A percentile compares a stretch with the other conserved stretches of the same genome.
phyloP scores from a whole-genome alignment of 2,797 vertebrate species.

The Siniperca obscura region DNA sequence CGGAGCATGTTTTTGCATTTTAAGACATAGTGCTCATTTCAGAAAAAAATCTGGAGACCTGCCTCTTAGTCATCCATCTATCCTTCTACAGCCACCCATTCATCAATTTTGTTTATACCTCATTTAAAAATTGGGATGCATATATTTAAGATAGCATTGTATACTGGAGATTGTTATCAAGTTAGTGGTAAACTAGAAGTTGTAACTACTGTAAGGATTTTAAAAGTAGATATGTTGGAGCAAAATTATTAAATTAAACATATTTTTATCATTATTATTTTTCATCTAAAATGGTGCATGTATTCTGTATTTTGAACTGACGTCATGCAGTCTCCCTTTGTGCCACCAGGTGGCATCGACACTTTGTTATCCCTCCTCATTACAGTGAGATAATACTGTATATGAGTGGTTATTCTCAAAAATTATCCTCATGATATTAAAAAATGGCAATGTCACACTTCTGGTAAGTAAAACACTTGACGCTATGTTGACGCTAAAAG shows the following conservation, averaged over 20 bases:
- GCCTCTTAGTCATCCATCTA: constrained; percentile 5
- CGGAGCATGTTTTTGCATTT: constrained; percentile 37
- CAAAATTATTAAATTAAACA: not conserved
- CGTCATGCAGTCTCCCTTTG: not conserved
- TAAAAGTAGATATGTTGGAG: no score
- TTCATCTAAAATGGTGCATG: not conserved
- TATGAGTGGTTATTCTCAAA: not conserved
- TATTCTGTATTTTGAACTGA: not conserved
- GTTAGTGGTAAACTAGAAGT: not conserved
- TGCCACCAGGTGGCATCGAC: not conserved
- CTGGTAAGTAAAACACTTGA: not conserved
- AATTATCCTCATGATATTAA: not conserved
- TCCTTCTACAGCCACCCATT: not conserved
- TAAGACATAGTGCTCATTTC: constrained; percentile 18
- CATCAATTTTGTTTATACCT: not conserved
- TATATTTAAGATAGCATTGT: not conserved
- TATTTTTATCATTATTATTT: not conserved
- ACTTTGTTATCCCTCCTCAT: not conserved
- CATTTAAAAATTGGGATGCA: not conserved
- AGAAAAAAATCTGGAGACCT: constrained; percentile 6
- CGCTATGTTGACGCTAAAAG: not conserved
- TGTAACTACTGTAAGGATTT: not conserved
- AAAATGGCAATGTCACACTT: not conserved
- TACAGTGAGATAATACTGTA: not conserved
- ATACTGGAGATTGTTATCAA: not conserved